phyloP scores from a whole-genome alignment of 1,140 invertebrate species.

The Nomia melanderi region DNA sequence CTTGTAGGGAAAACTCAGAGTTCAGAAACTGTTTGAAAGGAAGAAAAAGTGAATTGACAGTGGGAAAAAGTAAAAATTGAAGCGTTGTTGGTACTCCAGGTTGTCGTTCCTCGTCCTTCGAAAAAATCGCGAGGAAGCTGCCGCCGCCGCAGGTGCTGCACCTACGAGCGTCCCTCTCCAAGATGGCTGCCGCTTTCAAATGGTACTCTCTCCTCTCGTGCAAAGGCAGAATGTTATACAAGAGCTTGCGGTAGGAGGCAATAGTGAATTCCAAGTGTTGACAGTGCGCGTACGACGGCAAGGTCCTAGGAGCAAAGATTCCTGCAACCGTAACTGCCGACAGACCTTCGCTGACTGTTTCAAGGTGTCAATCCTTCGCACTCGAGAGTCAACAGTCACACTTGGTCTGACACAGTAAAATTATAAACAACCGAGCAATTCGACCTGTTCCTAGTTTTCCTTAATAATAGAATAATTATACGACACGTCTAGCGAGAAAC shows the following conservation, averaged over 20 bases:
- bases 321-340: not conserved
- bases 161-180: slow-evolving; percentile 78
- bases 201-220: slow-evolving; percentile 79
- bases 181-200: slow-evolving; percentile 72
- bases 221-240: slow-evolving; percentile 80
- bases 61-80: too few species aligned
- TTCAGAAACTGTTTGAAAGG: too few species aligned
- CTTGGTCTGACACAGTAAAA: too few species aligned
- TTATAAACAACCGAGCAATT: too few species aligned
- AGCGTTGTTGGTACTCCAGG: too few species aligned
- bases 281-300: slow-evolving; percentile 81
- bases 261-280: slow-evolving; percentile 81
- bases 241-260: slow-evolving; percentile 74
- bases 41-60: too few species aligned
- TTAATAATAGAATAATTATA: too few species aligned
- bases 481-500: too few species aligned
- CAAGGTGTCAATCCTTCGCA: too few species aligned
- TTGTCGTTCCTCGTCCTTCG: not conserved
- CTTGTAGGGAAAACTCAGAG: not conserved
- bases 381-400: too few species aligned
- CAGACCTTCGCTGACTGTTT: too few species aligned
- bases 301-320: not conserved
- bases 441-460: too few species aligned
- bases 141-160: slow-evolving; percentile 80
- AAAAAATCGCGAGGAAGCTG: slow-evolving; percentile 75